Evolutionary conservation across 53 echinoderm and acorn worm species (phyloP).

Genomic region (Apostichopus leukothele): DNA sequence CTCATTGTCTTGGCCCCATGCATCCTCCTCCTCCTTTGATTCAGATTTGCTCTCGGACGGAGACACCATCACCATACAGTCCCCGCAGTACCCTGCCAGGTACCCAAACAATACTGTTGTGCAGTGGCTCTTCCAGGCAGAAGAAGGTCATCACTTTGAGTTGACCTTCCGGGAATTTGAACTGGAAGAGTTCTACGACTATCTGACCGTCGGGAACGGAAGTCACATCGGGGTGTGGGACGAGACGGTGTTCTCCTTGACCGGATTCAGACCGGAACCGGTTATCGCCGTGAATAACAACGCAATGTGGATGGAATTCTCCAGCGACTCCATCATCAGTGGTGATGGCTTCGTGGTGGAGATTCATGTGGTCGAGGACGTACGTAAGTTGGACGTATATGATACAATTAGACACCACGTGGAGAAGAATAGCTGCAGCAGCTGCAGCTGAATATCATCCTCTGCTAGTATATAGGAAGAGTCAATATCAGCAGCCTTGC

Average conservation of each 20-base stretch:
- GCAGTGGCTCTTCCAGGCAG: conserved; percentile 2
- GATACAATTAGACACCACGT: too few species aligned
- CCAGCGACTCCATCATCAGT: conserved; percentile 2
- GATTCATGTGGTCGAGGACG: not conserved
- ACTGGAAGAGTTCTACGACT: conserved; percentile 2
- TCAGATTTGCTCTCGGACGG: not conserved
- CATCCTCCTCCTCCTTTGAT: too few species aligned
- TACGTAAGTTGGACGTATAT: not conserved
- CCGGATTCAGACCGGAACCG: not conserved
- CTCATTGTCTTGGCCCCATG: too few species aligned
- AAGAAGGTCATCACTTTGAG: conserved; percentile 8
- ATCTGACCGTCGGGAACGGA: not conserved
- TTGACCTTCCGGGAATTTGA: conserved; percentile 8
- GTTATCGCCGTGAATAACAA: not conserved
- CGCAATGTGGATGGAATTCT: conserved; percentile 29
- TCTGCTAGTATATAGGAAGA: too few species aligned
- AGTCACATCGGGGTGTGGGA: not conserved
- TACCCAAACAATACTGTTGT: not conserved
- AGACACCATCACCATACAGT: not conserved
- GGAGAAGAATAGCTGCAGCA: too few species aligned
- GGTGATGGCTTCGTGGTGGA: not conserved
- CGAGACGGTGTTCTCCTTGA: conserved; percentile 9
- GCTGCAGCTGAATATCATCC: too few species aligned
- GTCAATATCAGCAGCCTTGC: too few species aligned
- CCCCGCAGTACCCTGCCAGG: not conserved